phyloP scores from a whole-genome alignment of 2,888 invertebrate genomes.

The Pheosia gnoma region DNA sequence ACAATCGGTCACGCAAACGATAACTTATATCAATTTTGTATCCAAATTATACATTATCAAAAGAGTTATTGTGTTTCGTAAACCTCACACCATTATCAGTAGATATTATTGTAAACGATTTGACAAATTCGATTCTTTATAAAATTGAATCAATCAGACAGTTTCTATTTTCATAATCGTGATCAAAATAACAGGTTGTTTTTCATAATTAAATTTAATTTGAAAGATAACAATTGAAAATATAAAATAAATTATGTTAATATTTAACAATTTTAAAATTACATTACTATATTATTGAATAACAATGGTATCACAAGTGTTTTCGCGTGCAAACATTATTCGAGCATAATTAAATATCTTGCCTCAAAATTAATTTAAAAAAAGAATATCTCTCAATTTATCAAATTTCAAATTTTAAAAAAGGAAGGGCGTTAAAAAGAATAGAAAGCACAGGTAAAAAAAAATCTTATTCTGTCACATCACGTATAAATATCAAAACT shows the following conservation, averaged over 20 bases:
- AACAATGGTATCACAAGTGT: not conserved
- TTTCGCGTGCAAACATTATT: constrained; percentile 1
- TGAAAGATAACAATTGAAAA: not conserved
- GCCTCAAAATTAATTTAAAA: not conserved
- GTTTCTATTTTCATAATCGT: not conserved
- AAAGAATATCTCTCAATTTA: too few relatives aligned
- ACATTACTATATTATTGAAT: not conserved
- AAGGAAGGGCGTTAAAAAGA: not conserved
- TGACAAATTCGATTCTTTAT: not conserved
- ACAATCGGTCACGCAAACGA: not conserved
- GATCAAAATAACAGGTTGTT: too few relatives aligned
- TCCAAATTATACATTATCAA: not conserved
- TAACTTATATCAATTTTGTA: constrained; percentile 1
- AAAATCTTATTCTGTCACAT: not conserved
- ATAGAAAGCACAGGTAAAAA: not conserved
- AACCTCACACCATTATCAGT: not conserved
- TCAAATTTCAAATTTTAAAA: too few relatives aligned
- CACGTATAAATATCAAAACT: not conserved
- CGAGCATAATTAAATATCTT: not conserved
- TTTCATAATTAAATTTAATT: too few relatives aligned
- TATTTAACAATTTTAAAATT: not conserved
- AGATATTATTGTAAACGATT: not conserved
- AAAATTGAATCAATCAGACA: too few relatives aligned
- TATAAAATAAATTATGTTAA: not conserved
- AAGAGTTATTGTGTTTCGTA: constrained; percentile 1